These are phyloP conservation scores for Eulemur rufifrons DNA, from an alignment of 2,113 vertebrate genomes.

Conservation along the genomic window DNA sequence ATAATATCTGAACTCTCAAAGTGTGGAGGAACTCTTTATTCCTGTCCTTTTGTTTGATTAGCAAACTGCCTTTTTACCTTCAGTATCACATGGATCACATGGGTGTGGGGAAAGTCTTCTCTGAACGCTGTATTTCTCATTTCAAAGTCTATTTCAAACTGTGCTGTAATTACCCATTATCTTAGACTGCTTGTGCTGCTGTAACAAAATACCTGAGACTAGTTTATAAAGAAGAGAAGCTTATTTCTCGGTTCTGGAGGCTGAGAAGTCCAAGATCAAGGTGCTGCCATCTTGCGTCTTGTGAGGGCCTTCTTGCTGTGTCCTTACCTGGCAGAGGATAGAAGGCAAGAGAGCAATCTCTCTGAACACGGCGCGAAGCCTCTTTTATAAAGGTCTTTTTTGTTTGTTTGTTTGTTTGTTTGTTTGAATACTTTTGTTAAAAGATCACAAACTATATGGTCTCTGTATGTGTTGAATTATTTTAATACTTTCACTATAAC, in stretches of 20 bases:
- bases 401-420: not conserved
- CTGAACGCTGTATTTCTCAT: not conserved
- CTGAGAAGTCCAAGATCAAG: not conserved
- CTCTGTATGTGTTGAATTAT: slow-evolving; percentile 24
- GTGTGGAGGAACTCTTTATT: not conserved
- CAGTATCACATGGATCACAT: not conserved
- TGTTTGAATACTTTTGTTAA: slow-evolving; percentile 34
- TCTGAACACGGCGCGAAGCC: not conserved
- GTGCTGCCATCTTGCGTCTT: not conserved
- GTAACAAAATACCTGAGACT: not conserved
- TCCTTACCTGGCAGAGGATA: not conserved
- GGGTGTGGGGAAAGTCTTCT: not conserved
- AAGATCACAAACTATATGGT: not conserved
- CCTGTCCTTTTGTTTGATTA: not conserved
- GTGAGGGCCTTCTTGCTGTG: too few species aligned
- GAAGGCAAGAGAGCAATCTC: not conserved
- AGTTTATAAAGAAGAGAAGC: not conserved
- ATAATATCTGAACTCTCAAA: not conserved
- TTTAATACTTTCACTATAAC: slow-evolving; percentile 46
- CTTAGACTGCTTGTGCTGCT: not conserved
- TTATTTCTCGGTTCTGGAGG: not conserved
- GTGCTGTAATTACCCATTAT: not conserved
- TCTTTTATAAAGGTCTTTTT: not conserved
- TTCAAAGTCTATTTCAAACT: not conserved
- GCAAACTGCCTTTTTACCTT: not conserved